phyloP scores from a whole-genome alignment of 2,888 invertebrate species.

The Frankliniella fusca region DNA sequence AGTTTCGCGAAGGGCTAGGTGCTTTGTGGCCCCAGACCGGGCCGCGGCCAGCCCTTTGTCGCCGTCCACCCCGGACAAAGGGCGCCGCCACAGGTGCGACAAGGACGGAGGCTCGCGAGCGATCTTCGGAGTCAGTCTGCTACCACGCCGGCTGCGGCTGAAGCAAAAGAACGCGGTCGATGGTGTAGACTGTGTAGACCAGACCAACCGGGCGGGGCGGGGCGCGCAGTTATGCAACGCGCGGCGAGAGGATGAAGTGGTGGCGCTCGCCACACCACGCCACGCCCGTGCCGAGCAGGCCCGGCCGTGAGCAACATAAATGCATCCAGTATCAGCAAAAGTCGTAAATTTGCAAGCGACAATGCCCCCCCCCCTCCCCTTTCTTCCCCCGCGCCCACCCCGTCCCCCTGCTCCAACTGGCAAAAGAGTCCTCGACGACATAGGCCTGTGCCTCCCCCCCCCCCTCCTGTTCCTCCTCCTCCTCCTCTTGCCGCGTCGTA shows the following conservation, averaged over 20 bases:
- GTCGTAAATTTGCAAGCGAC: conserved; percentile 14
- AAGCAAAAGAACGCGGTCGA: neutral
- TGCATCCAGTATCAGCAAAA: conserved; percentile 5
- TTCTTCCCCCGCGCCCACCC: neutral
- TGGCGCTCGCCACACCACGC: neutral
- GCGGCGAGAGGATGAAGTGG: neutral
- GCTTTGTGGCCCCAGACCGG: too few relatives aligned
- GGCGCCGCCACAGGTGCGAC: too few relatives aligned
- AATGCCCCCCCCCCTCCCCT: neutral
- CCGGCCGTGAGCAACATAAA: neutral
- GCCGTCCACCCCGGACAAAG: too few relatives aligned
- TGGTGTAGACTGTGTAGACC: too few relatives aligned
- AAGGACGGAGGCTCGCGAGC: too few relatives aligned
- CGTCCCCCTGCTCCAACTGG: neutral
- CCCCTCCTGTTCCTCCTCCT: neutral
- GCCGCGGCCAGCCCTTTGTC: too few relatives aligned
- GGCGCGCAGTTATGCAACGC: neutral
- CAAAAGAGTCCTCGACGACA: too few relatives aligned
- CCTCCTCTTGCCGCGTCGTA: neutral
- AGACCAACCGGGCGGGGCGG: too few relatives aligned
- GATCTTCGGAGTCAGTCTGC: too few relatives aligned
- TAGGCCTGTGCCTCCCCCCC: neutral
- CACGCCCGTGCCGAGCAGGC: neutral
- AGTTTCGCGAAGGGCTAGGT: too few relatives aligned
- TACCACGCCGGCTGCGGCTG: neutral